These are phyloP conservation scores for Cavia aperea DNA, from an alignment of 2,113 vertebrate species.

Conservation along the genomic window DNA sequence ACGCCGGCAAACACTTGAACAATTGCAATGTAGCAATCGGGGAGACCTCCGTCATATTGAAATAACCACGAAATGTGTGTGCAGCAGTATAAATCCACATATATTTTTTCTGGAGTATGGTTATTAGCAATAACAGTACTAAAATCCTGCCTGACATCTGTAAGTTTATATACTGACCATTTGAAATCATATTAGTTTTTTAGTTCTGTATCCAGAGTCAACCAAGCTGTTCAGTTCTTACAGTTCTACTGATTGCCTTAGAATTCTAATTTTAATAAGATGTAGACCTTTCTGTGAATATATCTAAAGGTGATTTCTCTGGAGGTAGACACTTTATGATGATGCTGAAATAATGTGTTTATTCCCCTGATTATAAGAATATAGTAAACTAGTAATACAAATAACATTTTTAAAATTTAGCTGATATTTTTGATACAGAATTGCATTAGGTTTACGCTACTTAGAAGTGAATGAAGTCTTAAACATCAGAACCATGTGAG, in stretches of 20 bases:
- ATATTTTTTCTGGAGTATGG: background rate
- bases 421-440: background rate
- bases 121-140: background rate
- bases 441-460: background rate
- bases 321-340: background rate
- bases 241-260: background rate
- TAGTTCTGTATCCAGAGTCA: background rate
- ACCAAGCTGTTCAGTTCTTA: background rate
- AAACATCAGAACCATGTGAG: background rate
- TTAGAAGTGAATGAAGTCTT: background rate
- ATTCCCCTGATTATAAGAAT: background rate
- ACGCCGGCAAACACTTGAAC: background rate
- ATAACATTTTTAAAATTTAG: background rate
- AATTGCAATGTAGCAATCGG: background rate
- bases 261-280: background rate
- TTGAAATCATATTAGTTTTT: background rate
- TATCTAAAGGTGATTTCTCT: background rate
- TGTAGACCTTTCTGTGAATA: background rate
- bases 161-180: background rate
- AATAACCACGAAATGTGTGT: background rate
- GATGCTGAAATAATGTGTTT: background rate
- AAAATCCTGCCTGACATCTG: background rate
- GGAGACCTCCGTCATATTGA: background rate
- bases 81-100: fast-evolving
- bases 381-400: background rate